These are phyloP conservation scores for Epinephelus awoara DNA, from an alignment of 2,797 vertebrate species.

Conservation along the genomic window DNA sequence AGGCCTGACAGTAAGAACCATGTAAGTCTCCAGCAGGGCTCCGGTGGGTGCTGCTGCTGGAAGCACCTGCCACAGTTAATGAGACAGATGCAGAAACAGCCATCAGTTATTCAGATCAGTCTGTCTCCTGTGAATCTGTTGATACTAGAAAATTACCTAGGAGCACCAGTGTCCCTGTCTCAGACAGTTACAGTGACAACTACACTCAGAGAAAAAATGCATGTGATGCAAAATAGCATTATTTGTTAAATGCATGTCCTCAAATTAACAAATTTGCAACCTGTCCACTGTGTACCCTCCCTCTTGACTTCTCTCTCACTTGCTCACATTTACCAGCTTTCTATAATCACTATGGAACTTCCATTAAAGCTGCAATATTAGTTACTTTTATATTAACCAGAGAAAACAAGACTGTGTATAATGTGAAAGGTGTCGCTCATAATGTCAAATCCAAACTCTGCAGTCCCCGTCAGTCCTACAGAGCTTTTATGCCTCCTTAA, in stretches of 20 bases:
- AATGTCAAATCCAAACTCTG: no score
- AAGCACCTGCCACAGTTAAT: no score
- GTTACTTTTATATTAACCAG: background rate
- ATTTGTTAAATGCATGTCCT: background rate
- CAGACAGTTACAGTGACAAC: background rate
- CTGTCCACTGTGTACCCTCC: no score
- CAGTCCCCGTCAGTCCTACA: no score
- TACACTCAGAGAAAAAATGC: background rate
- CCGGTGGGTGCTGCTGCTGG: background rate
- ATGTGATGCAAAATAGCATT: background rate
- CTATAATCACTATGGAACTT: background rate
- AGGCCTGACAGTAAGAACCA: conserved; percentile 94
- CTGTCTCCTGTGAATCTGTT: background rate
- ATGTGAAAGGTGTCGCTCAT: no score
- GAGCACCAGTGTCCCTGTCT: background rate
- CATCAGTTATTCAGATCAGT: background rate
- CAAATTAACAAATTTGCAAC: background rate
- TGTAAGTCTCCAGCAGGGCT: conserved; percentile 80
- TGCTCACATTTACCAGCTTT: background rate
- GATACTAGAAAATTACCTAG: background rate
- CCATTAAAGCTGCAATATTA: background rate
- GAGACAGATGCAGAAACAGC: background rate
- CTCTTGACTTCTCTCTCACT: background rate
- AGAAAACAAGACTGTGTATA: background rate
- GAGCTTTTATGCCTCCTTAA: no score